Conservation (phyloP, 2,113 vertebrate genomes). For the Fulica atra region DNA sequence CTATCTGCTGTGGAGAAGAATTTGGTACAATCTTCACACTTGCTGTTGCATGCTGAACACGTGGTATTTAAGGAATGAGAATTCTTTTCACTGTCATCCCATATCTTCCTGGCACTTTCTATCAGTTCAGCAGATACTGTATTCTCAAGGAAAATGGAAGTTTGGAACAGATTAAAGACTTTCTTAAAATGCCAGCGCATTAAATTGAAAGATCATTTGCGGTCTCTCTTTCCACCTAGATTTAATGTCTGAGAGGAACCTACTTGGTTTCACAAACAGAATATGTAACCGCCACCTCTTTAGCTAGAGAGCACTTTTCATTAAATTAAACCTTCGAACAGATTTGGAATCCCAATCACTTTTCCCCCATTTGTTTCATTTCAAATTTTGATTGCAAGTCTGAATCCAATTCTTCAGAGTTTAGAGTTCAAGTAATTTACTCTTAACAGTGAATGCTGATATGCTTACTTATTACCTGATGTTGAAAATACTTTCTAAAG, state of each 20-base stretch:
- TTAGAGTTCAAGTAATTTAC: background rate
- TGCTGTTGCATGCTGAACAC: background rate
- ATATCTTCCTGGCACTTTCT: background rate
- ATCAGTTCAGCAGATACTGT: background rate
- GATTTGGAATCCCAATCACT: background rate
- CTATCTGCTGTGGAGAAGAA: background rate
- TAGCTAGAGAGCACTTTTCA: background rate
- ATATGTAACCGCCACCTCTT: background rate
- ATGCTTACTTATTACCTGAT: background rate
- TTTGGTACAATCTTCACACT: background rate
- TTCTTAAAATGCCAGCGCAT: background rate
- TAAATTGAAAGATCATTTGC: background rate
- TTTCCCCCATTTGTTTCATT: background rate
- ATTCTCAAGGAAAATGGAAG: background rate
- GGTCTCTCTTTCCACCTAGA: background rate
- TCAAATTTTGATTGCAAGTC: background rate
- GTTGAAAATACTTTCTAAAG: background rate
- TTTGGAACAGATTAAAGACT: background rate
- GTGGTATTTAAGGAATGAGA: background rate
- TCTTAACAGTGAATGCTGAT: background rate
- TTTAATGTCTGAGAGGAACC: background rate
- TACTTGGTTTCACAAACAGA: background rate
- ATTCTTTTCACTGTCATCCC: background rate
- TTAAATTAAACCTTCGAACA: background rate
- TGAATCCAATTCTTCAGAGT: background rate